Conservation (phyloP, 2,888 invertebrate species). For the Peribatodes rhomboidaria region DNA sequence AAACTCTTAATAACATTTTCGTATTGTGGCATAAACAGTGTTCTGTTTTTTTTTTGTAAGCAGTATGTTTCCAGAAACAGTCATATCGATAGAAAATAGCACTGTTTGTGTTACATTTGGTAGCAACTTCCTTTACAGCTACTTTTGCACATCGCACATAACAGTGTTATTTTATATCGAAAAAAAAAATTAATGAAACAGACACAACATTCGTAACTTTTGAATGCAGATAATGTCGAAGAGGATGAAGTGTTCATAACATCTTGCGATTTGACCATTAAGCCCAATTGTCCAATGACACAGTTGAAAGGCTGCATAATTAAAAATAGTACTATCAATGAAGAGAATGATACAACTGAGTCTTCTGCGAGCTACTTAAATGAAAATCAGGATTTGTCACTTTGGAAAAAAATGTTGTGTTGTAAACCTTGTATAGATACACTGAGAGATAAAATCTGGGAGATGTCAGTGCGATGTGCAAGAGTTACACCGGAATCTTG, state of each 20-base stretch:
- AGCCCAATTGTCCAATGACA: slow-evolving; percentile 52
- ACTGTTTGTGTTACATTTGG: slow-evolving; percentile 64
- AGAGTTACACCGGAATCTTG: slow-evolving; percentile 61
- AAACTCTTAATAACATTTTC: slow-evolving; percentile 1
- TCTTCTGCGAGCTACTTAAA: slow-evolving; percentile 16
- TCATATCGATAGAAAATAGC: slow-evolving; percentile 62
- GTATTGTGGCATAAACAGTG: slow-evolving; percentile 60
- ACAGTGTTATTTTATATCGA: slow-evolving; percentile 72
- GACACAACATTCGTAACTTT: slow-evolving; percentile 31
- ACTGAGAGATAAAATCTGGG: slow-evolving; percentile 64
- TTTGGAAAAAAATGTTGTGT: slow-evolving; percentile 66
- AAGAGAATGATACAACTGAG: slow-evolving; percentile 49
- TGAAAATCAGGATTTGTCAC: slow-evolving; percentile 40
- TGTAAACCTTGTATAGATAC: slow-evolving; percentile 58
- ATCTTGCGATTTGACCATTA: slow-evolving; percentile 69
- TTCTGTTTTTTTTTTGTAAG: slow-evolving; percentile 51
- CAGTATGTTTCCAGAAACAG: slow-evolving; percentile 18
- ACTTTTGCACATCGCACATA: slow-evolving; percentile 64
- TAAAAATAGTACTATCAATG: slow-evolving; percentile 55
- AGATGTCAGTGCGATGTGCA: slow-evolving; percentile 77
- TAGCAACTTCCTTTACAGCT: slow-evolving; percentile 50
- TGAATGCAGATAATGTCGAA: slow-evolving; percentile 57
- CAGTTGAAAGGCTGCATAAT: slow-evolving; percentile 67
- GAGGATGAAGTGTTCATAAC: slow-evolving; percentile 70
- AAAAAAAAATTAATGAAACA: slow-evolving; percentile 1